A percentile compares a stretch with the other conserved stretches of the same genome.
Conservation (phyloP, 1,140 invertebrate species). For the Paramacrobiotus metropolitanus region DNA sequence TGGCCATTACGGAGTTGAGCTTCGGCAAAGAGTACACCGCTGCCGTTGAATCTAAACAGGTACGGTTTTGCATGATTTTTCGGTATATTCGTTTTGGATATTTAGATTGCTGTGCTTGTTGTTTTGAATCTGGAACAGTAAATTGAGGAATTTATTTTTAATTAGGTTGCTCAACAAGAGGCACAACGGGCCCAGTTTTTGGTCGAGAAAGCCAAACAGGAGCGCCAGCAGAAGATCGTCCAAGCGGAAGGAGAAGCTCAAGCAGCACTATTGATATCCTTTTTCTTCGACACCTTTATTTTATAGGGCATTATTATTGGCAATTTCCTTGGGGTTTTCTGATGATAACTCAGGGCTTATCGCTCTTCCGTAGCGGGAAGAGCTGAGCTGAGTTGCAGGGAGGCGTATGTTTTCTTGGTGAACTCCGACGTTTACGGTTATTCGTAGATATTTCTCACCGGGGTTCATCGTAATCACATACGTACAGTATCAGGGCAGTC, state of each 20-base stretch:
- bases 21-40: constrained; percentile 99
- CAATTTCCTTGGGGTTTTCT: no score
- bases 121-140: neutral
- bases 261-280: constrained; percentile 49
- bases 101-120: neutral
- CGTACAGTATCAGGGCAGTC: neutral
- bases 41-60: constrained; percentile 96
- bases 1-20: constrained; percentile 94
- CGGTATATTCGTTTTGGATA: neutral
- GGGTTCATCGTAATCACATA: neutral
- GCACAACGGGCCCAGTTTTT: constrained; percentile 93
- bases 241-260: constrained; percentile 99
- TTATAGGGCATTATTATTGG: no score
- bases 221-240: constrained; percentile 96
- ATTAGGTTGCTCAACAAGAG: constrained; percentile 80
- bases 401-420: constrained; percentile 3
- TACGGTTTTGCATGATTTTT: constrained; percentile 15
- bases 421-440: neutral
- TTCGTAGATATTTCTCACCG: neutral
- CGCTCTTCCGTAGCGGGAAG: no score
- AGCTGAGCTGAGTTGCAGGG: no score
- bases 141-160: constrained; percentile 5
- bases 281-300: no score
- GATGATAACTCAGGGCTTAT: no score
- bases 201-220: constrained; percentile 90